phyloP scores from a whole-genome alignment of 2,888 invertebrate species.

The Drosophila bunnanda region DNA sequence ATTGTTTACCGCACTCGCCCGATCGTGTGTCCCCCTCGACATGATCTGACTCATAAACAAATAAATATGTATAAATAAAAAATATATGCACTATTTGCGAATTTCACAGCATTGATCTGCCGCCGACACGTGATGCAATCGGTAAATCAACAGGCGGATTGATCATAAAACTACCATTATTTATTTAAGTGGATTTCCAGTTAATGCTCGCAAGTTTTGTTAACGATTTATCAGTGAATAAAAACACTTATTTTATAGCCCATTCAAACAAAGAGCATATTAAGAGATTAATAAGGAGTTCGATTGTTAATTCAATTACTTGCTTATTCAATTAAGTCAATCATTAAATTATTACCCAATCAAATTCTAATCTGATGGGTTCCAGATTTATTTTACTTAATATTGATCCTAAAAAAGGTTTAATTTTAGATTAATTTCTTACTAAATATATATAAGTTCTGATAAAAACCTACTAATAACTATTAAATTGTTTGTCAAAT shows the following conservation, averaged over 20 bases:
- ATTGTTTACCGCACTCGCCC: constrained; percentile 55
- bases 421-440: no score
- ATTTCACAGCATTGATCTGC: constrained; percentile 27
- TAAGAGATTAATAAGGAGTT: constrained; percentile 10
- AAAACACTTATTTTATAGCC: constrained; percentile 4
- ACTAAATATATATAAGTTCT: no score
- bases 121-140: constrained; percentile 38
- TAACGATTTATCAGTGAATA: constrained; percentile 3
- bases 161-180: constrained; percentile 7
- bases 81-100: constrained; percentile 13
- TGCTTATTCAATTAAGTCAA: neutral
- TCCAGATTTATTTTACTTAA: no score
- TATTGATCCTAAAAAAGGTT: no score
- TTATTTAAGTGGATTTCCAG: neutral
- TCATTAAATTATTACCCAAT: neutral
- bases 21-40: constrained; percentile 43
- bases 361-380: neutral
- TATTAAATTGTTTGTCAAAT: neutral
- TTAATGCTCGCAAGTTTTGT: constrained; percentile 14
- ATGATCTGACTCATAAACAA: constrained; percentile 33
- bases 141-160: constrained; percentile 21
- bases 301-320: neutral
- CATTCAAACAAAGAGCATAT: neutral
- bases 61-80: neutral
- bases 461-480: neutral